Evolutionary conservation across 2,888 invertebrate species (phyloP).

Genomic region (Platycheirus rosarum): DNA sequence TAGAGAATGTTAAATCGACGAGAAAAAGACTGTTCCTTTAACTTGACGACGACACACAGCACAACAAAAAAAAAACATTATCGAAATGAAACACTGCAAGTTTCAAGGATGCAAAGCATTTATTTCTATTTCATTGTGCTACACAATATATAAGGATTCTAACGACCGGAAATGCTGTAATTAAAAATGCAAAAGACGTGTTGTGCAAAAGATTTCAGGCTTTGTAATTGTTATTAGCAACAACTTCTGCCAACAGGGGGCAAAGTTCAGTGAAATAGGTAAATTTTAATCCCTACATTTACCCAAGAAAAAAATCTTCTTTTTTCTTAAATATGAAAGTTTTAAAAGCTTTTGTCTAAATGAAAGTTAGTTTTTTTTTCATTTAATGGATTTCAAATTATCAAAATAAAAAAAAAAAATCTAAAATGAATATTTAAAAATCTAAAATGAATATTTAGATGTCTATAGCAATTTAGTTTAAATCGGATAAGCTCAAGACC

Average conservation of each 20-base stretch:
- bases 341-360: too few relatives aligned
- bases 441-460: too few relatives aligned
- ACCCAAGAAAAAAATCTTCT: too few relatives aligned
- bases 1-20: conserved; percentile 9
- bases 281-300: too few relatives aligned
- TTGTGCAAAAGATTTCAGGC: not conserved
- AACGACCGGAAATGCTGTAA: not conserved
- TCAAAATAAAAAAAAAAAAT: too few relatives aligned
- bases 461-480: too few relatives aligned
- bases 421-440: too few relatives aligned
- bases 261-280: not conserved
- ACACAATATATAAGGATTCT: not conserved
- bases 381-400: too few relatives aligned
- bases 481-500: too few relatives aligned
- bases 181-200: conserved; percentile 3
- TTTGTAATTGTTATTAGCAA: not conserved
- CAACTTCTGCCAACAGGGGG: not conserved
- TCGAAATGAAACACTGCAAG: not conserved
- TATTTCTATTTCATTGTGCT: not conserved
- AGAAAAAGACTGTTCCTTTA: conserved; percentile 20
- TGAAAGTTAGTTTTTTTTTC: too few relatives aligned
- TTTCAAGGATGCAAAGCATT: not conserved
- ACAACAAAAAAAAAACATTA: not conserved
- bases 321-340: too few relatives aligned
- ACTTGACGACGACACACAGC: too few relatives aligned